Evolutionary conservation across 1,140 invertebrate species (phyloP), one percentile per base, ranked within the genome.

Genomic region (Drosophila nikananu): DNA sequence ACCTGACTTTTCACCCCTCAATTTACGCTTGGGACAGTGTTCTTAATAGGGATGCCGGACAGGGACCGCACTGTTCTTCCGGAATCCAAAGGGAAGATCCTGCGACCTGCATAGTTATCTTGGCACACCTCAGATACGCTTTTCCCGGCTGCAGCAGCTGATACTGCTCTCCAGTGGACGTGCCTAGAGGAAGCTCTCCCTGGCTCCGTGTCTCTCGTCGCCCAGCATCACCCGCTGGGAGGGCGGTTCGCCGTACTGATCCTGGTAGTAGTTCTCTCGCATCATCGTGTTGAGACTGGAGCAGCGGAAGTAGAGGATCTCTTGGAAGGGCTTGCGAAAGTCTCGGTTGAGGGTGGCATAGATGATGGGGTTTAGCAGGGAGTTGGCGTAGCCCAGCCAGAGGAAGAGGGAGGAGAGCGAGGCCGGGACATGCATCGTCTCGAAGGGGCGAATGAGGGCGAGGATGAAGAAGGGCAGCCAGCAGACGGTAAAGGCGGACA

Each of bases 391-490:
- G 67, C 98, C 98, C 60, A 99, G 94, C 98, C 98, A 99, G 27
- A 97, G 95, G 87, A 98, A 94, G 80, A 96, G 75, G 42, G 94
- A 93, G 83, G 95, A 95, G 95, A 99, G 91, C 94, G 97, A 92
- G 95, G 95, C 97, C 94, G 95, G 96, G 67, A 96, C 96, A 61
- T 94, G 93, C 46, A 95, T 93, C 51, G 94, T 95, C 65, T 95
- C 94, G 61, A 98, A 98, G n/a, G 96, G 97, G 86, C 96, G 95
- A 35, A 99, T 95, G 12, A 99, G 93, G 2, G 98, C 98, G 37
- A 98, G 94, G 9, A 99, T 97, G 93, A 99, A 99, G 93, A 99
- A 99, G 3, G 99, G 99, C 37, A 99, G 94, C 99, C 98, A 99
- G 92, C 98, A 99, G 61, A 99, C 94, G 17, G 97, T 97, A 90